Conservation (phyloP, 2,113 vertebrate species). For the Misgurnus anguillicaudatus region DNA sequence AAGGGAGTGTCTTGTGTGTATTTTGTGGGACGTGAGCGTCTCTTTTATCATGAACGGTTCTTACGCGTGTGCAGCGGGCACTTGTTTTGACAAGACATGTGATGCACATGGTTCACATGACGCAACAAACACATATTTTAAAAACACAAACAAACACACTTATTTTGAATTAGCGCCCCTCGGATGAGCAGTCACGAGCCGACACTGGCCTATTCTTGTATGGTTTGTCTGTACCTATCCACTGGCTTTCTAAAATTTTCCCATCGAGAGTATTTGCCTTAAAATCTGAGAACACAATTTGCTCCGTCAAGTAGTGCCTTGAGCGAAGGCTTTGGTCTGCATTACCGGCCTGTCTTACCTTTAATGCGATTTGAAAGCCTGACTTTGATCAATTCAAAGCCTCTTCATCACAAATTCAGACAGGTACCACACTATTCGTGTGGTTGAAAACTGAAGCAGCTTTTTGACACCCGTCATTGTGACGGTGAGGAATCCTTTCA, state of each 20-base stretch:
- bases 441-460: slow-evolving; percentile 12
- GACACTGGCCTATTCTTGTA: too few species aligned
- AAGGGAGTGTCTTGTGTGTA: too few species aligned
- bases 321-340: slow-evolving; percentile 33
- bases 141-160: too few species aligned
- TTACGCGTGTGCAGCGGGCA: too few species aligned
- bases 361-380: slow-evolving; percentile 52
- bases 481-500: slow-evolving; percentile 38
- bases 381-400: slow-evolving; percentile 62
- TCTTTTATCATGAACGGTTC: too few species aligned
- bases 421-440: slow-evolving; percentile 22
- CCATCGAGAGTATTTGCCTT: slow-evolving; percentile 3
- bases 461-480: slow-evolving; percentile 24
- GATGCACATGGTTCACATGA: too few species aligned
- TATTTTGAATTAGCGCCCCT: too few species aligned
- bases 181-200: too few species aligned
- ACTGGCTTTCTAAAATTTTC: background rate
- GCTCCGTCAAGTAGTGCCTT: slow-evolving; percentile 21
- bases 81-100: too few species aligned
- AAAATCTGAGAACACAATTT: slow-evolving; percentile 6
- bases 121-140: too few species aligned
- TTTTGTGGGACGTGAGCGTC: too few species aligned
- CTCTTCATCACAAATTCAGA: slow-evolving; percentile 43
- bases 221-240: background rate
- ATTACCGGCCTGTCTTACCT: slow-evolving; percentile 35